Evolutionary conservation across 2,888 invertebrate genomes (phyloP).

Genomic region (Pyrochroa serraticornis): DNA sequence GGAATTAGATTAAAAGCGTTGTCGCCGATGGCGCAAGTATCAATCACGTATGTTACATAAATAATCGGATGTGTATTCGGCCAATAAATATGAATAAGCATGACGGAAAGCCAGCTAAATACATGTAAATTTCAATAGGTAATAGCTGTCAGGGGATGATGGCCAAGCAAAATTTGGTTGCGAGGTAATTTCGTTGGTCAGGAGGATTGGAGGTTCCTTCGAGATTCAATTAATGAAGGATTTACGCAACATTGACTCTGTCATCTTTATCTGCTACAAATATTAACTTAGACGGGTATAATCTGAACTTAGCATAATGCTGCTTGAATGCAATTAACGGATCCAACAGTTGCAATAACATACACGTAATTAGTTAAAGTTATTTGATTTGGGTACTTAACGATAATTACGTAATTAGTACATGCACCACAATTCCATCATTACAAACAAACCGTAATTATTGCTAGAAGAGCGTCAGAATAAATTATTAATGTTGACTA

Average conservation of each 20-base stretch:
- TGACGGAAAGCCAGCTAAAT: neutral
- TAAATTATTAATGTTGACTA: too few species aligned
- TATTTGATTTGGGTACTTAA: too few species aligned
- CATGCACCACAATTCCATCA: too few species aligned
- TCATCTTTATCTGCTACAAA: neutral
- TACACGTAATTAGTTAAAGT: too few species aligned
- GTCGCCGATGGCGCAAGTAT: too few species aligned
- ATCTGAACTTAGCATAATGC: neutral
- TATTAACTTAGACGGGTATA: conserved; percentile 1
- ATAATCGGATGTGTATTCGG: too few species aligned
- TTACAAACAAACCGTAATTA: too few species aligned
- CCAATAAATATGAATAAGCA: neutral
- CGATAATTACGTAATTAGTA: too few species aligned
- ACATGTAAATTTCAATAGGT: neutral
- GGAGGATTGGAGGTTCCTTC: neutral
- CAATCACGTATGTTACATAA: too few species aligned
- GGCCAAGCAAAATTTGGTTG: neutral
- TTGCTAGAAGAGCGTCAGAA: too few species aligned
- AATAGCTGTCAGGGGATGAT: neutral
- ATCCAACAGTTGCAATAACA: too few species aligned
- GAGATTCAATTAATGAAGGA: conserved; percentile 6
- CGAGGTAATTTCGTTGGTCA: neutral
- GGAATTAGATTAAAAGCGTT: too few species aligned
- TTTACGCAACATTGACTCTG: neutral
- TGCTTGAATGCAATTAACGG: conserved; percentile 1